Evolutionary conservation across 2,797 vertebrate genomes (phyloP), one percentile per base, ranked within the genome.

Genomic region (Chanos chanos): DNA sequence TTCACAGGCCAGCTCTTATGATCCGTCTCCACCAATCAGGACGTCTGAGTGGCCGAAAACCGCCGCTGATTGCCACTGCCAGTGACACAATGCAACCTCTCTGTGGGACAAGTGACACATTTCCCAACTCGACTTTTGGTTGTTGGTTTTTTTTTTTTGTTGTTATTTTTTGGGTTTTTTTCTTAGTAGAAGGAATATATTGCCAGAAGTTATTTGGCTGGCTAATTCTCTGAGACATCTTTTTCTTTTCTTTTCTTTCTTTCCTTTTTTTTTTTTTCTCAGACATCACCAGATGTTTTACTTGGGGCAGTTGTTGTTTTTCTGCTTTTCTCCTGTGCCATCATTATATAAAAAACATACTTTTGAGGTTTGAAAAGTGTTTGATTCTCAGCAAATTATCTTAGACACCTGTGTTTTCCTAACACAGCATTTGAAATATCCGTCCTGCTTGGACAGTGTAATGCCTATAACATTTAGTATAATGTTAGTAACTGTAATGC

Each of bases 11-110:
- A 75, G 70, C 37, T 72, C 61, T 58, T 74, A 71, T 79, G 80
- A 83, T 79, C 75, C 74, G 64, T 59, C 51, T 25, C 71, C 67
- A 27, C 70, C 81, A 81, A 75, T 80, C 70, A 78, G 18, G 36
- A 68, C 22, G 61, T 72, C 72, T 64, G 70, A 61, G 51, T 55
- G 24, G 68, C 51, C 61, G 71, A 61, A 79, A 68, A 67, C 52
- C 44, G 63, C 55, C 53, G 57, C 72, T 81, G 81, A 85, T 82
- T 82, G 79, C 53, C 18, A 36, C 7, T 41, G 21, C 51, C 50
- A 64, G 31, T 63, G 64, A 74, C 15, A 34, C 39, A 54, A 49
- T 50, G 25, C 33, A 7, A 19, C 31, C 6, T 13, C 8, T 31
- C 39, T 18, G 27, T 33, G 21, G 65, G 44, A 60, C 28, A 50